These are phyloP conservation scores for Hydrophis major DNA, from an alignment of 2,797 vertebrate species.

Conservation along the genomic window DNA sequence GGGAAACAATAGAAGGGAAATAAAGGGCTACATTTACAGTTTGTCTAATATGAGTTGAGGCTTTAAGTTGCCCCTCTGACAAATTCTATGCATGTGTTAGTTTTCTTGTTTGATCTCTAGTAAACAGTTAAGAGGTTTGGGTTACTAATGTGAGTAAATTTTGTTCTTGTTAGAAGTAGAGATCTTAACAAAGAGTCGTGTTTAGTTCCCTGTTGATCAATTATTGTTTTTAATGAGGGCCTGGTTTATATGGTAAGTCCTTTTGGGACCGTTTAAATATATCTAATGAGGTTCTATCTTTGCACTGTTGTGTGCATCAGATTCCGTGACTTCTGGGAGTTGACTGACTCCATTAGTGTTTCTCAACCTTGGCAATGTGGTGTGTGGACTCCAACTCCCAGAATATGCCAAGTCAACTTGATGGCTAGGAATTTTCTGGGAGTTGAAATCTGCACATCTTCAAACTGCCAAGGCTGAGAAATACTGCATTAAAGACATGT, in stretches of 20 bases:
- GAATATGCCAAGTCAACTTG: neutral
- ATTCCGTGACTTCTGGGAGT: conserved; percentile 1
- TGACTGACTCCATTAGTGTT: neutral
- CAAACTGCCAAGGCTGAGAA: neutral
- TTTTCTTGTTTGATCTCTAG: neutral
- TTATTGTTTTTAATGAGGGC: conserved; percentile 1
- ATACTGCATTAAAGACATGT: neutral
- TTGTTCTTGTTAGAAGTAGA: neutral
- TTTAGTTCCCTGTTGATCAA: conserved; percentile 1
- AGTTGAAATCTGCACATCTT: neutral
- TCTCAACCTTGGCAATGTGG: neutral
- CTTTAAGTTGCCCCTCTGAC: neutral
- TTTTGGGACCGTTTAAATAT: conserved; percentile 8
- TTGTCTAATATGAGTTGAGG: neutral
- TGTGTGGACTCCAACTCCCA: neutral
- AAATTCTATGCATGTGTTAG: neutral
- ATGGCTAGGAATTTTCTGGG: neutral
- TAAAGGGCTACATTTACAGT: neutral
- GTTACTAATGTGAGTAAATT: neutral
- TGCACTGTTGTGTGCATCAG: neutral
- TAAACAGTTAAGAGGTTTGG: neutral
- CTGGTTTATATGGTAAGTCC: neutral
- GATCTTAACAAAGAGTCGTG: neutral
- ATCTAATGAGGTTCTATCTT: conserved; percentile 4
- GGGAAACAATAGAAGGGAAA: neutral